A percentile compares a stretch with the other conserved stretches of the same genome.
phyloP scores from a whole-genome alignment of 2,797 vertebrate species.

The Pelobates cultripes region DNA sequence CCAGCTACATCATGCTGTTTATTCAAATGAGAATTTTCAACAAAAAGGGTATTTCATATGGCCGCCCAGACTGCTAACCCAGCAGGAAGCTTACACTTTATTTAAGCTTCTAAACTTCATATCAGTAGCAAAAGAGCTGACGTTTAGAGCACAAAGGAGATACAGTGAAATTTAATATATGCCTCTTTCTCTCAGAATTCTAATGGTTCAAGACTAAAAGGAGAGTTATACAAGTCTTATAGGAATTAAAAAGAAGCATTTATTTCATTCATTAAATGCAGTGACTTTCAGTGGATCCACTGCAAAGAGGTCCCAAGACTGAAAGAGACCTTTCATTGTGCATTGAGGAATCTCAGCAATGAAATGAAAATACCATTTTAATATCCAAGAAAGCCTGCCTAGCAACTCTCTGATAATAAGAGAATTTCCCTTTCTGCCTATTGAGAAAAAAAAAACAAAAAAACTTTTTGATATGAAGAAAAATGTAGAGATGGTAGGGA shows the following conservation, averaged over 20 bases:
- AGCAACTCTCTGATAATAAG: background rate
- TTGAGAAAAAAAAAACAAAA: background rate
- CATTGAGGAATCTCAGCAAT: constrained; percentile 72
- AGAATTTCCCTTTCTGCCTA: background rate
- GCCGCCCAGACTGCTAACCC: constrained; percentile 62
- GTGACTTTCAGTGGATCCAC: constrained; percentile 69
- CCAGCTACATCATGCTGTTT: constrained; percentile 67
- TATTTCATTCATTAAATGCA: constrained; percentile 73
- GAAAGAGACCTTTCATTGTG: constrained; percentile 76
- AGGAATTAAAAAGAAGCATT: constrained; percentile 73
- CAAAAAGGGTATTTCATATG: constrained; percentile 72
- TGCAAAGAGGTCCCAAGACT: constrained; percentile 64
- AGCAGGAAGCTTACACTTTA: constrained; percentile 65
- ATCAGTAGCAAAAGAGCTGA: constrained; percentile 65
- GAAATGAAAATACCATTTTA: constrained; percentile 48
- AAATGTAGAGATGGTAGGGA: too few relatives aligned
- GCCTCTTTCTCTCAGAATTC: constrained; percentile 69
- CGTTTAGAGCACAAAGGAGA: constrained; percentile 68
- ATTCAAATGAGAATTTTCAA: constrained; percentile 69
- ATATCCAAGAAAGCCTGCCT: background rate
- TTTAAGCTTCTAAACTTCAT: constrained; percentile 69
- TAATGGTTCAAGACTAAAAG: constrained; percentile 63
- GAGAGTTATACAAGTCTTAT: constrained; percentile 68
- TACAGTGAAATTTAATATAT: constrained; percentile 75
- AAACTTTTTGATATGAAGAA: too few relatives aligned